A percentile compares a stretch with the other conserved stretches of the same genome.
These are phyloP conservation scores for Encarsia formosa DNA, from an alignment of 2,888 invertebrate genomes.

Conservation along the genomic window DNA sequence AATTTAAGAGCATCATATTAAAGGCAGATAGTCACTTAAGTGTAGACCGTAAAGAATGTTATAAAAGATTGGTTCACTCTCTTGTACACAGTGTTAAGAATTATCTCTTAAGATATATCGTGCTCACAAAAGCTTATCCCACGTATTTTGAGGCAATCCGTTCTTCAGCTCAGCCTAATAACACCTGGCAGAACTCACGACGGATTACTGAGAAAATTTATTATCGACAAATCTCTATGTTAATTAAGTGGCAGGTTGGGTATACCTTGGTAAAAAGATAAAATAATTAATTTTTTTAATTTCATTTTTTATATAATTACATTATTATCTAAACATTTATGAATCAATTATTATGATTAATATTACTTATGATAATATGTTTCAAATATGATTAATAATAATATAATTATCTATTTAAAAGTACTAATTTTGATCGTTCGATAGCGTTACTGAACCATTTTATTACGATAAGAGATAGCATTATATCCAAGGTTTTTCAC, in stretches of 20 bases:
- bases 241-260: conserved; percentile 43
- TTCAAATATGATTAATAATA: too few species aligned
- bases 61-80: conserved; percentile 43
- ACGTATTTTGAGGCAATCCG: conserved; percentile 34
- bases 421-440: conserved; percentile 5
- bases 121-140: conserved; percentile 42
- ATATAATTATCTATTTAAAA: background rate
- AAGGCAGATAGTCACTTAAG: conserved; percentile 41
- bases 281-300: conserved; percentile 24
- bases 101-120: conserved; percentile 39
- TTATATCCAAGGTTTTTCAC: too few species aligned
- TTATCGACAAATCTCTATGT: conserved; percentile 43
- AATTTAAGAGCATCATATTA: conserved; percentile 36
- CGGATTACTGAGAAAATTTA: conserved; percentile 38
- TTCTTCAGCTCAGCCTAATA: conserved; percentile 16
- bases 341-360: background rate
- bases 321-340: too few species aligned
- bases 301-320: conserved; percentile 15
- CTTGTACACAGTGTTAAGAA: conserved; percentile 44
- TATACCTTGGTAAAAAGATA: too few species aligned
- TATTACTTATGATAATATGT: too few species aligned
- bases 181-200: conserved; percentile 14
- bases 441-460: conserved; percentile 13
- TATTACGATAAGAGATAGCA: conserved; percentile 3
- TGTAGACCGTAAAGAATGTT: conserved; percentile 43